Base-by-base conservation (phyloP, 2,888 invertebrate genomes). In the Aromia moschata region DNA sequence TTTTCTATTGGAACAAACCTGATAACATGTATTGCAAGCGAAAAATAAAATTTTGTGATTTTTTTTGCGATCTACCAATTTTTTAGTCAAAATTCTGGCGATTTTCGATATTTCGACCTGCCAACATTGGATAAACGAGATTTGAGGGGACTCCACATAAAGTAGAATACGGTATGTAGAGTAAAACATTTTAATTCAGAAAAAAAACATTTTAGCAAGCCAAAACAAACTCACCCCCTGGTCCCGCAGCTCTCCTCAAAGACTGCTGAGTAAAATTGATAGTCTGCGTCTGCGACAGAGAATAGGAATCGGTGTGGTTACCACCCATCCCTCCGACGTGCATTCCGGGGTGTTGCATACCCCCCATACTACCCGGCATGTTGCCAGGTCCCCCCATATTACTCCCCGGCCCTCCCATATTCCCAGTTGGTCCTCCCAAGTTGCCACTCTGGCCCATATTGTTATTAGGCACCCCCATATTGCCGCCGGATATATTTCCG, bases 201-300 rank as follows among this genome's bases (percentile, higher is more conserved):
- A n/a, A n/a, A n/a, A n/a, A n/a, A n/a, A n/a, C n/a, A n/a, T n/a
- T n/a, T n/a, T n/a, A n/a, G n/a, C n/a, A n/a, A n/a, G n/a, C n/a
- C n/a, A n/a, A n/a, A n/a, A n/a, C n/a, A n/a, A 41, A 38, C 61
- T 65, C 70, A 76, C 75, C 74, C 60, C 67, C 70, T 59, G 75
- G 72, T 47, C 76, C 77, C 54, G 71, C 78, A 12, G 82, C 81
- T 57, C 89, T 82, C 71, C 86, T 84, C 55, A 90, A 81, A 36
- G 82, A 84, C 74, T 90, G 90, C 76, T 92, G 92, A 17, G 89
- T 89, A 80, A 93, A 93, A 82, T 91, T 93, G 77, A 93, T 92
- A 65, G 92, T 92, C 81, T 93, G 93, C 70, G 91, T 88, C 82
- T 93, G 93, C 33, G 92, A 90, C 78, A 92, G 87, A 37, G 90